phyloP scores from a whole-genome alignment of 2,888 invertebrate genomes.

The Limenitis camilla region DNA sequence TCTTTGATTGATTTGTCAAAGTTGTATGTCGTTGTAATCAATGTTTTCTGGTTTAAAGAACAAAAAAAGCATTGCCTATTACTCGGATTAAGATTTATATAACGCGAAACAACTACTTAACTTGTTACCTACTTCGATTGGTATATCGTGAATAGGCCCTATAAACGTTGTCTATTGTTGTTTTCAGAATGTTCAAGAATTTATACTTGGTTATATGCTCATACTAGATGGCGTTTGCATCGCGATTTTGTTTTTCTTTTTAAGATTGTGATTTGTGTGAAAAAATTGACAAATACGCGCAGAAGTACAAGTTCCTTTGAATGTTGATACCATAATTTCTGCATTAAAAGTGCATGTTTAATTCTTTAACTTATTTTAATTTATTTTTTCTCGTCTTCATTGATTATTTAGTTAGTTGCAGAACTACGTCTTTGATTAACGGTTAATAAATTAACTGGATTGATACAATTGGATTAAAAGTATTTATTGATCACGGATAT shows the following conservation, averaged over 20 bases:
- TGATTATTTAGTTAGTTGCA: background rate
- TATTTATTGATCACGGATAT: conserved; percentile 7
- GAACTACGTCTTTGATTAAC: background rate
- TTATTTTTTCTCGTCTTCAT: background rate
- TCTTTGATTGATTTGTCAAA: too few species aligned
- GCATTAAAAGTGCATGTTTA: conserved; percentile 1
- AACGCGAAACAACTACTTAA: too few species aligned
- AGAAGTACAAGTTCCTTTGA: conserved; percentile 11
- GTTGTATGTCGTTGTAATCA: too few species aligned
- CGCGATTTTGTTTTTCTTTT: conserved; percentile 2
- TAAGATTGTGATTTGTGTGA: background rate
- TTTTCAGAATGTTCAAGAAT: too few species aligned
- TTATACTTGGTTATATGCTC: background rate
- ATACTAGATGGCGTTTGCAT: conserved; percentile 1
- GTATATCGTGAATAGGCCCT: too few species aligned
- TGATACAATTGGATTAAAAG: conserved; percentile 13
- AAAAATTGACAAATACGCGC: conserved; percentile 18
- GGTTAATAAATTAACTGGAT: conserved; percentile 13
- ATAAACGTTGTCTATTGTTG: too few species aligned
- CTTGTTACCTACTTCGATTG: too few species aligned
- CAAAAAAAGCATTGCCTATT: too few species aligned
- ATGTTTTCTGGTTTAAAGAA: too few species aligned
- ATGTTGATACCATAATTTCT: conserved; percentile 4
- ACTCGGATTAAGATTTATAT: too few species aligned
- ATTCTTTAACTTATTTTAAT: background rate